These are phyloP conservation scores for Pachydiplax longipennis DNA, from an alignment of 2,888 invertebrate species.

Conservation along the genomic window DNA sequence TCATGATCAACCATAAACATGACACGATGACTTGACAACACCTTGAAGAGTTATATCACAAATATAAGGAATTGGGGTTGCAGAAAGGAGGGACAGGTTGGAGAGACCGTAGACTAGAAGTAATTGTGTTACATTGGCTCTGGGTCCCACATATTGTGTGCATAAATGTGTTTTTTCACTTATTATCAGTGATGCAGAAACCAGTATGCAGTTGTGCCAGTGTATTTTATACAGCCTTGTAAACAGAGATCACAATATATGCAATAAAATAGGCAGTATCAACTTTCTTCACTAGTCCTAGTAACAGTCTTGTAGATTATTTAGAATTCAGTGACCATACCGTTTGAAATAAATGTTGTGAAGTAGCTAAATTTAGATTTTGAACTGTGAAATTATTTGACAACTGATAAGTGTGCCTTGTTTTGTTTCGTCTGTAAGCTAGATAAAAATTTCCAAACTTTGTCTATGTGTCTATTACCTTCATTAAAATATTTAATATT, in stretches of 20 bases:
- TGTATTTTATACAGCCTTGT: conserved; percentile 44
- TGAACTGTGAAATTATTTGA: conserved; percentile 41
- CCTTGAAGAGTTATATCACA: conserved; percentile 29
- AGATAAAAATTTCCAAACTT: conserved; percentile 41
- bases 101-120: conserved; percentile 19
- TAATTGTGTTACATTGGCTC: conserved; percentile 43
- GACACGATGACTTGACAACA: conserved; percentile 41
- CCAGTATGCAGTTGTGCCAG: conserved; percentile 45
- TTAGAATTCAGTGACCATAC: conserved; percentile 45
- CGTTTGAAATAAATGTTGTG: conserved; percentile 46
- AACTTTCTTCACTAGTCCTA: conserved; percentile 43
- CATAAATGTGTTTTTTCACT: conserved; percentile 43
- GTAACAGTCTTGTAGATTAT: conserved; percentile 42
- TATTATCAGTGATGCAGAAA: conserved; percentile 44
- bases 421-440: conserved; percentile 42
- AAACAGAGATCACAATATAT: conserved; percentile 44
- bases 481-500: background rate
- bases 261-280: conserved; percentile 45
- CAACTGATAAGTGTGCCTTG: conserved; percentile 41
- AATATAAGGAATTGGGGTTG: conserved; percentile 5
- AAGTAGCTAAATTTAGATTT: conserved; percentile 46
- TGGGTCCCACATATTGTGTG: conserved; percentile 45
- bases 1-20: conserved; percentile 37
- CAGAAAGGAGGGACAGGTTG: conserved; percentile 36
- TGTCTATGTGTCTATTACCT: conserved; percentile 12